A percentile compares a stretch with the other conserved stretches of the same genome.
Conservation (phyloP, 1,140 invertebrate genomes). For the Heterodera schachtii region DNA sequence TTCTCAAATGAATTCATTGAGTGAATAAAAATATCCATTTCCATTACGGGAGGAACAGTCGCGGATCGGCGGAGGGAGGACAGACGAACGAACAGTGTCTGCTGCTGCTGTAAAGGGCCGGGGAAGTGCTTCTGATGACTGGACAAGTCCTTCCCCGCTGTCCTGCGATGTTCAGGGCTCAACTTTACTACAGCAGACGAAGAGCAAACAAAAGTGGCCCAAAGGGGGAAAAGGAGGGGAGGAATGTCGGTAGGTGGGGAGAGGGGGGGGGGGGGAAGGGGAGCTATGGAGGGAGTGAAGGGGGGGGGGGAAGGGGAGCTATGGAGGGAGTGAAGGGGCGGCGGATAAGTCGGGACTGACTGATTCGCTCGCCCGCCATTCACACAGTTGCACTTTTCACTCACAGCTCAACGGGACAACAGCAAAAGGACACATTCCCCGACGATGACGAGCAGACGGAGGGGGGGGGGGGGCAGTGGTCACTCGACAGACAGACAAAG, state of each 20-base stretch:
- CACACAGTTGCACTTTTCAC: slow-evolving; percentile 2
- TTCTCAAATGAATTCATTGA: neutral
- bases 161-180: neutral
- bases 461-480: neutral
- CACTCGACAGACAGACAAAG: neutral
- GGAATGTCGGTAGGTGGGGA: neutral
- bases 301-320: neutral
- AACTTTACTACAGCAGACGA: neutral
- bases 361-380: neutral
- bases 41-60: neutral
- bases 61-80: too few species aligned
- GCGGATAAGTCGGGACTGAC: too few species aligned
- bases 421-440: neutral
- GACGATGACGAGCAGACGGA: neutral
- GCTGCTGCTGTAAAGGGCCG: too few species aligned
- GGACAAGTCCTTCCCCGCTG: too few species aligned
- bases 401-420: neutral
- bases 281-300: neutral
- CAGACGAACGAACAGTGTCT: too few species aligned
- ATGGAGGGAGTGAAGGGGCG: neutral
- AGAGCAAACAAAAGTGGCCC: neutral
- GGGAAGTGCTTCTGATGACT: too few species aligned
- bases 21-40: neutral
- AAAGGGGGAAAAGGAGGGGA: too few species aligned
- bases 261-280: too few species aligned